Base-by-base conservation (phyloP, 2,888 invertebrate genomes). In the Epiblema foenella region DNA sequence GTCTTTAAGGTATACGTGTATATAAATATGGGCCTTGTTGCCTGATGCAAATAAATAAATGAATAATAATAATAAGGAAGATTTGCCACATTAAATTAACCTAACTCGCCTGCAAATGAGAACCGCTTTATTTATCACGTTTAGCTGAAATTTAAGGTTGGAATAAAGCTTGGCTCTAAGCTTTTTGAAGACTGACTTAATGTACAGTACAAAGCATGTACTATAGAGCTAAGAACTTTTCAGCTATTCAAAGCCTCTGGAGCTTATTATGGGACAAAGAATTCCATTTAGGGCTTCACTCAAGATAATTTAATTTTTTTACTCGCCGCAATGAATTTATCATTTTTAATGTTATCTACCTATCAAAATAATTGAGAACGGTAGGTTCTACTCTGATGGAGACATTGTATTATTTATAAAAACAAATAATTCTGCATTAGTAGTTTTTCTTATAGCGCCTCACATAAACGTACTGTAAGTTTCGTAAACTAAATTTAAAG, bases 141-240 rank as follows among this genome's bases (percentile, higher is more conserved):
- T 60, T 46, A 18, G 11, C 17, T 18, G n/a, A 62, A 29, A 56
- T 37, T 59, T 18, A 24, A 59, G 5, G 67, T 37, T 11, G 24
- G 12, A 42, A 62, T 68, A 56, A 62, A 68, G 24, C 67, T 49
- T 49, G 5, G 18, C 56, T 10, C 33, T 51, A 52, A 52, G 52
- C 52, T n/a, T 60, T 68, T 62, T 62, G 33, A 52, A 69, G 49
- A 52, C 24, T 2, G 57, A 64, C 42, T 69, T 49, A 58, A 68
- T 57, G 33, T 69, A 51, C 42, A 52, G 68, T 60, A 42, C 60
- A 46, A 46, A 69, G 51, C 17, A 3, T 52, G 33, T 62, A 52
- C 39, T 39, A 24, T 46, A 24, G 52, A 37, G 24, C 52, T n/a
- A 18, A 52, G 63, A 54, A 52, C 52, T 64, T 51, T 54, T 54